phyloP scores from a whole-genome alignment of 2,888 invertebrate genomes.

The Orthosia gracilis region DNA sequence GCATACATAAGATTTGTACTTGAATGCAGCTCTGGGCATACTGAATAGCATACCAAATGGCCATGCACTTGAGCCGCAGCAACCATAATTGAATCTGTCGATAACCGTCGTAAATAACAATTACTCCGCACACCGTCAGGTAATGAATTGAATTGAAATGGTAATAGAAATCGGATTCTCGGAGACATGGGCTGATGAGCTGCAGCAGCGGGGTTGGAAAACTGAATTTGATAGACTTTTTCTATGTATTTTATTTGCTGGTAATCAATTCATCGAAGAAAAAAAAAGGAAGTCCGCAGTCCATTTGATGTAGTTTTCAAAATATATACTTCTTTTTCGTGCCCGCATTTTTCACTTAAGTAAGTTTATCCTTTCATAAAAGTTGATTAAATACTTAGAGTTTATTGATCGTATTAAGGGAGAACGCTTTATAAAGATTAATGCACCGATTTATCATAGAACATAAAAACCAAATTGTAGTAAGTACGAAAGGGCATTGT shows the following conservation, averaged over 20 bases:
- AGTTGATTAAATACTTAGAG: not conserved
- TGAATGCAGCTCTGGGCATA: conserved; percentile 63
- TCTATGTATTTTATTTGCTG: not conserved
- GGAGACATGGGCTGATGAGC: not conserved
- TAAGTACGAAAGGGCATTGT: conserved; percentile 5
- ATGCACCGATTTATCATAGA: conserved; percentile 12
- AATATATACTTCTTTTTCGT: not conserved
- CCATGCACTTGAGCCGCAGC: conserved; percentile 71
- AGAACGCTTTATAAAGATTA: not conserved
- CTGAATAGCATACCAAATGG: conserved; percentile 71
- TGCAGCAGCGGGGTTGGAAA: not conserved
- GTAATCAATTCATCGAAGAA: not conserved
- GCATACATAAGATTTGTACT: conserved; percentile 57
- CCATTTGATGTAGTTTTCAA: not conserved
- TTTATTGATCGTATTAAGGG: not conserved
- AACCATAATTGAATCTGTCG: conserved; percentile 73
- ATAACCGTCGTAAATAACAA: conserved; percentile 69
- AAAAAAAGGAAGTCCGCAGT: not conserved
- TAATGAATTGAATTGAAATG: conserved; percentile 47
- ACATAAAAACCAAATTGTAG: conserved; percentile 20
- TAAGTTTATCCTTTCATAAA: conserved; percentile 4
- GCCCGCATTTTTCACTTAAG: not conserved
- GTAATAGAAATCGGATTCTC: conserved; percentile 20
- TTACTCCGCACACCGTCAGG: conserved; percentile 50
- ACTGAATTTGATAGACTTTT: not conserved